Evolutionary conservation across 2,888 invertebrate species (phyloP), one percentile per base, ranked within the genome.

Genomic region (Heliconius hortense): DNA sequence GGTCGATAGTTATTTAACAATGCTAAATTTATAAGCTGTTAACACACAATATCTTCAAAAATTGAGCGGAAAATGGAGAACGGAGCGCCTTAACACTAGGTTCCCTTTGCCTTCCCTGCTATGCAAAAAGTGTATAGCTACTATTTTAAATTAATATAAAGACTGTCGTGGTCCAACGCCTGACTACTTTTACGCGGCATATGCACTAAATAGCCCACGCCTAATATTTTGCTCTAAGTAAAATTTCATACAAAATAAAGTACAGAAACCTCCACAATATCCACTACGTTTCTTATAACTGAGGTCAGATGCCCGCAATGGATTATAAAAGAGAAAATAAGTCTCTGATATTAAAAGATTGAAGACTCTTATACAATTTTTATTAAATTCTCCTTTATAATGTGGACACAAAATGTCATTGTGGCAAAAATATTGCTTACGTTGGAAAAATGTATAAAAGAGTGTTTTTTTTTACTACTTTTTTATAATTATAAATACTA

Each of bases 221-320:
- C 53, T 56, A 69, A 31, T 28, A 48, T 13, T 68, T 31, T 31
- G 15, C 11, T 28, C 28, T 53, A 69, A 53, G 31, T n/a, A 56
- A 28, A 69, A 68, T 69, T 69, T 69, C 53, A 69, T 31, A 69
- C 48, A 31, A 56, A 21, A 31, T 8, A 28, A 31, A 68, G 31
- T 13, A 68, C 21, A 69, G 28, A 26, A 69, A 15, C 15, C n/a
- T 26, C 68, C 28, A 69, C 69, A 69, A 69, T 28, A 68, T 53
- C 68, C 28, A 48, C 26, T 26, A 28, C 53, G 53, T 56, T 56
- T 56, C 69, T 69, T 56, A 69, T 69, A 31, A n/a, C 28, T 11
- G n/a, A 31, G 69, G 69, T 69, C 69, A 69, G 69, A 56, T 56
- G 69, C 31, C 53, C 69, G 31, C 69, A 69, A 69, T 69, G 69